phyloP scores from a whole-genome alignment of 53 echinoderm and acorn worm genomes.

The Patiria pectinifera region DNA sequence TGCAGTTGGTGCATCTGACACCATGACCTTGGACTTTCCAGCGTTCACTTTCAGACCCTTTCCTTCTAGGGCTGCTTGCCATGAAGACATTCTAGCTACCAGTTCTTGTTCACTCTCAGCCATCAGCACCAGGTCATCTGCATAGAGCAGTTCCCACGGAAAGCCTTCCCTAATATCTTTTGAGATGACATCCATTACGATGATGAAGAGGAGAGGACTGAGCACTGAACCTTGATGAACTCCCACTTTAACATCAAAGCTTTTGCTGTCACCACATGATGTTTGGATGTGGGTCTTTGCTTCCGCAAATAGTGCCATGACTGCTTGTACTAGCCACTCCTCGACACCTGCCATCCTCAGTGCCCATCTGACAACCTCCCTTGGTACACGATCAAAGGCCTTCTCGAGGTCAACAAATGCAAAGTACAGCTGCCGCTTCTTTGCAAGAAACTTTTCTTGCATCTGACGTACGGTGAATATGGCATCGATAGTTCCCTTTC shows the following conservation, averaged over 20 bases:
- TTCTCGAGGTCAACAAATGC: slow-evolving; percentile 70
- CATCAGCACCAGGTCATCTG: no score
- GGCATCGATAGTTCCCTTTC: slow-evolving; percentile 58
- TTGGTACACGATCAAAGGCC: slow-evolving; percentile 56
- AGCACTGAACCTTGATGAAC: background rate
- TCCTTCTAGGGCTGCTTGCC: background rate
- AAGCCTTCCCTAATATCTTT: no score
- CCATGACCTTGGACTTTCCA: no score
- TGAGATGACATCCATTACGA: no score
- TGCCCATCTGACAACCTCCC: slow-evolving; percentile 62
- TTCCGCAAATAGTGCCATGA: slow-evolving; percentile 35
- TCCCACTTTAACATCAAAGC: slow-evolving; percentile 41
- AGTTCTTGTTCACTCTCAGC: no score
- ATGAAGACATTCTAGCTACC: no score
- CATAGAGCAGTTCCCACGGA: no score
- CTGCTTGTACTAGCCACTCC: slow-evolving; percentile 54
- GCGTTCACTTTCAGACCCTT: no score
- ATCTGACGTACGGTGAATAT: slow-evolving; percentile 60
- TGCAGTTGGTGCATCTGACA: slow-evolving; percentile 30
- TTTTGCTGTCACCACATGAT: slow-evolving; percentile 8
- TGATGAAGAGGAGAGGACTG: no score
- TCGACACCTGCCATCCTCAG: slow-evolving; percentile 52
- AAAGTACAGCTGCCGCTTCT: slow-evolving; percentile 56
- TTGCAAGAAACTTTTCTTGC: slow-evolving; percentile 60
- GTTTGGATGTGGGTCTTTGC: slow-evolving; percentile 43